Evolutionary conservation across 2,113 vertebrate species (phyloP), one percentile per base, ranked within the genome.

Genomic region (Ophthalmolycus amberensis): DNA sequence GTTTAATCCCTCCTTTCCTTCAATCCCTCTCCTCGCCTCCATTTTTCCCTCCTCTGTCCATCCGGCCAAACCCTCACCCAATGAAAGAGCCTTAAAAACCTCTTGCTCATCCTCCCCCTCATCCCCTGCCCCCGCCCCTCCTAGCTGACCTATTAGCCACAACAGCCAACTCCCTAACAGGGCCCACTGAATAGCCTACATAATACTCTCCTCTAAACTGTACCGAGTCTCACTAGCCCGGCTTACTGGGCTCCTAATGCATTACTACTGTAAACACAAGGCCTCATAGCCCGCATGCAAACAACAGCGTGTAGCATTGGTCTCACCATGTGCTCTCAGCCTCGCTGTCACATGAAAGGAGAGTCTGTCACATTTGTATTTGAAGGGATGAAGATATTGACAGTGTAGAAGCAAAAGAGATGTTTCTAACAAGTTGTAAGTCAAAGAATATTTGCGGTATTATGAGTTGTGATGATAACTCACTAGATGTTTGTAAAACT

Each of bases 61-160:
- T 69, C 82, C 71, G 3, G 22, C 78, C 63, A 59, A 75, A 85
- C 54, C 22, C 37, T 68, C 50, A 54, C 65, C 78, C 80, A 80
- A 65, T 85, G 67, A 83, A 86, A 85, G 44, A 86, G 82, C 74
- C 77, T 79, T 78, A 79, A 87, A 91, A 89, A 84, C 71, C 84
- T 80, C 85, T 81, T 71, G 59, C 79, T 90, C 83, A 90, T 92
- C 88, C 77, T 80, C 59, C 48, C 46, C 46, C 84, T 92, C 89
- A 89, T 90, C 85, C 85, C 78, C 56, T 54, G 68, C 87, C 90
- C 91, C 91, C 79, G 16, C 88, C 87, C 86, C 42, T 73, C 62
- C 63, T 9, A 65, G 77, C 32, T 92, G 90, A 92, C 91, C 90
- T 85, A 90, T 92, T 90, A 92, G 91, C 89, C 75, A 86, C 85